Evolutionary conservation across 2,888 invertebrate species (phyloP).

Genomic region (Mylabris sibirica): DNA sequence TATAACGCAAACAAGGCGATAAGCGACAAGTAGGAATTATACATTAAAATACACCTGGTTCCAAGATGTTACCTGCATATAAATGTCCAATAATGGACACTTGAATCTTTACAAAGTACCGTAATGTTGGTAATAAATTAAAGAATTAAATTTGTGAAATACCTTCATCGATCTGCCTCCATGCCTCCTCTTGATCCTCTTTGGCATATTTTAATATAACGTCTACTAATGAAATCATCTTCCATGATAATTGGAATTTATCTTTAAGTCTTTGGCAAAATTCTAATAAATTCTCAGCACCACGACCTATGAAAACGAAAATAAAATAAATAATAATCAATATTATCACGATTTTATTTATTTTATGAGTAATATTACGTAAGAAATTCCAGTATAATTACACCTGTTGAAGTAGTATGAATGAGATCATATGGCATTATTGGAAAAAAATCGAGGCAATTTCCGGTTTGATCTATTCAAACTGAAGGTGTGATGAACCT

Average conservation of each 20-base stretch:
- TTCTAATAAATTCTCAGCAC: conserved; percentile 59
- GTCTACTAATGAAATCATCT: conserved; percentile 61
- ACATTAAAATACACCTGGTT: too few relatives aligned
- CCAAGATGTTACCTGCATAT: too few relatives aligned
- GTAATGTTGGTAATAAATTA: too few relatives aligned
- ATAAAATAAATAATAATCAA: conserved; percentile 16
- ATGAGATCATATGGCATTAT: too few relatives aligned
- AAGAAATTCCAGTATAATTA: too few relatives aligned
- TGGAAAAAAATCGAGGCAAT: too few relatives aligned
- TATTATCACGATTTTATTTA: background rate
- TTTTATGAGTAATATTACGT: too few relatives aligned
- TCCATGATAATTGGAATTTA: conserved; percentile 60
- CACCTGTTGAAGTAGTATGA: too few relatives aligned
- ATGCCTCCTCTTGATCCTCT: conserved; percentile 61
- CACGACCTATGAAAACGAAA: conserved; percentile 51
- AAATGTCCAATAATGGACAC: too few relatives aligned
- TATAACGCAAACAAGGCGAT: too few relatives aligned
- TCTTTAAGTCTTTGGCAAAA: conserved; percentile 60
- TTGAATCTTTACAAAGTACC: too few relatives aligned
- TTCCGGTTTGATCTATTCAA: background rate
- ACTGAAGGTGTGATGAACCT: background rate
- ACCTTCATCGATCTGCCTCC: conserved; percentile 63
- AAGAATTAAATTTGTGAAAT: conserved; percentile 14
- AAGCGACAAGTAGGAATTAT: too few relatives aligned
- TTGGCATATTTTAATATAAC: conserved; percentile 62